Evolutionary conservation across 2,113 vertebrate species (phyloP), one percentile per base, ranked within the genome.

Genomic region (Anolis carolinensis): DNA sequence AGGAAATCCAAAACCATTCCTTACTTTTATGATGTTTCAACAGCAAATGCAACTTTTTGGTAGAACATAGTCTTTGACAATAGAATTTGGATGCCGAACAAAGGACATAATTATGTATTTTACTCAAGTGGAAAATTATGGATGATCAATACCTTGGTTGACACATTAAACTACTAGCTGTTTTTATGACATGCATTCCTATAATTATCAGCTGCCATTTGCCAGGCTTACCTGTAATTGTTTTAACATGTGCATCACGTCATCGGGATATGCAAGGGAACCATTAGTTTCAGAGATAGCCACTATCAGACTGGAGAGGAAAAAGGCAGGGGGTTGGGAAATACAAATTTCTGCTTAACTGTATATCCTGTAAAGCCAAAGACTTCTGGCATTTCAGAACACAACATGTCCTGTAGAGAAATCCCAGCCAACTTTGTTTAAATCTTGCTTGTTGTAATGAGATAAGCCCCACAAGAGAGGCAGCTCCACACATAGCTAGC

Each of bases 51-150:
- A 59, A 75, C 91, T 86, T 85, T 5, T 13, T 48, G 20, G 74
- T 70, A 62, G 68, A 89, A 91, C 75, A 44, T 27, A 1, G 87
- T 21, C 0, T 30, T 27, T 0, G 0, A 50, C 84, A 86, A 92
- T 70, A n/a, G 86, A 87, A 89, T 91, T 94, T 84, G 14, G 73
- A 88, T 83, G 88, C 36, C 63, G 71, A 91, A 87, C 85, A 90
- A 85, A 78, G 52, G 36, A 72, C 50, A 20, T 1, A 87, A 86
- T 21, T 55, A 36, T 1, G 73, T 39, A 79, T 86, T 86, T 84
- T 86, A 80, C 52, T 91, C 90, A 91, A 81, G 63, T 70, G 83
- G 44, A 82, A 81, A 90, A 82, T 83, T 79, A 72, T 70, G 89
- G 73, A 91, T 92, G 90, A 90, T 81, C 90, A 76, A 30, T 76